phyloP scores from a whole-genome alignment of 2,113 vertebrate species.

The Conger conger region DNA sequence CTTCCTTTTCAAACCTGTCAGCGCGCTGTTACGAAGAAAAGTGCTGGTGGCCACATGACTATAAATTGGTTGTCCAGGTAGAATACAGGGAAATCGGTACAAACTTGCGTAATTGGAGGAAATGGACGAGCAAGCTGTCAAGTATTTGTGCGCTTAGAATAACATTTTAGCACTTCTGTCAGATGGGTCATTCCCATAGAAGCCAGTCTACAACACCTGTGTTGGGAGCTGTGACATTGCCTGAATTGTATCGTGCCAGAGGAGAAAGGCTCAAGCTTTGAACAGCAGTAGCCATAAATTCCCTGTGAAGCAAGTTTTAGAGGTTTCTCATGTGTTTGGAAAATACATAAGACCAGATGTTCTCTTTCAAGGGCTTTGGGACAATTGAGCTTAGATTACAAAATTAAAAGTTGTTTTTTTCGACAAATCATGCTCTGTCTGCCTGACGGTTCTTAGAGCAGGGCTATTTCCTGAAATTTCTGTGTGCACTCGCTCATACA shows the following conservation, averaged over 20 bases:
- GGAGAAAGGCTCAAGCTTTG: background rate
- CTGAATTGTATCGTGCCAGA: background rate
- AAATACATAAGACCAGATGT: background rate
- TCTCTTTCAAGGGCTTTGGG: background rate
- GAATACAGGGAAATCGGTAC: background rate
- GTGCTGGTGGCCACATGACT: background rate
- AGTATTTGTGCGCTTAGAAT: background rate
- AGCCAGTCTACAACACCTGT: background rate
- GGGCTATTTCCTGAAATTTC: no score
- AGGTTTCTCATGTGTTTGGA: background rate
- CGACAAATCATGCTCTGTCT: no score
- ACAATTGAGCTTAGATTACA: background rate
- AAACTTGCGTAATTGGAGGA: background rate
- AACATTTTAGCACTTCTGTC: background rate
- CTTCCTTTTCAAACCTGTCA: background rate
- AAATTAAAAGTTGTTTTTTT: background rate
- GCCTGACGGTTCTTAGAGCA: no score
- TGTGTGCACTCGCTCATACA: no score
- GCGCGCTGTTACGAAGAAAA: background rate
- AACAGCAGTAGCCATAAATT: background rate
- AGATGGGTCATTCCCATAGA: background rate
- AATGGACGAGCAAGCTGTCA: background rate
- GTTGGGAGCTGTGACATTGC: background rate
- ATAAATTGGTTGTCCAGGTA: background rate
- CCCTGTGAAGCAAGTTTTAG: background rate